Evolutionary conservation across 2,888 invertebrate species (phyloP).

Genomic region (Halictus quadricinctus): DNA sequence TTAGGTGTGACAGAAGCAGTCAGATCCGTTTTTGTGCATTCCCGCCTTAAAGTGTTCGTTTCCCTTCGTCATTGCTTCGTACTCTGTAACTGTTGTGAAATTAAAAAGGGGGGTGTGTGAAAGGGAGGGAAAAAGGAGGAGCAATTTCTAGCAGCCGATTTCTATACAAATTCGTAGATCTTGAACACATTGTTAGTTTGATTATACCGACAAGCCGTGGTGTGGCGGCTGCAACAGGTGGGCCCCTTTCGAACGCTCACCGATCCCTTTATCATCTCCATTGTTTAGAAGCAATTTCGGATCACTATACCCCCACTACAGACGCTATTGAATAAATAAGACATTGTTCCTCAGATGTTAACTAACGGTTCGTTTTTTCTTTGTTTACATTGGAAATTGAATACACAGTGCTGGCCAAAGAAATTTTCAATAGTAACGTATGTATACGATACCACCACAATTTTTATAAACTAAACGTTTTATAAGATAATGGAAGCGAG

Average conservation of each 20-base stretch:
- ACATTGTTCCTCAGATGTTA: neutral
- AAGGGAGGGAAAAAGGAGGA: neutral
- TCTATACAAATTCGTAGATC: neutral
- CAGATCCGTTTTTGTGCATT: too few species aligned
- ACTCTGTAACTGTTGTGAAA: too few species aligned
- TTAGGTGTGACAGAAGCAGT: too few species aligned
- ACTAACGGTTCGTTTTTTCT: neutral
- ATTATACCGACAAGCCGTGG: neutral
- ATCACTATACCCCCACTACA: neutral
- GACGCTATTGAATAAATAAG: neutral
- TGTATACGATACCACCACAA: too few species aligned
- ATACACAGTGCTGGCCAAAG: neutral
- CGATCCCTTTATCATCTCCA: neutral
- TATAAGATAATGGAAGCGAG: too few species aligned
- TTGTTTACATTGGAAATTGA: neutral
- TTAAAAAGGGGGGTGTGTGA: too few species aligned
- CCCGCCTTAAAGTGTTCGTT: too few species aligned
- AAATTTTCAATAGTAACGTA: too few species aligned
- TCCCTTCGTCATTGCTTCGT: too few species aligned
- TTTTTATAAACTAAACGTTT: too few species aligned
- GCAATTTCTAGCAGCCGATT: neutral
- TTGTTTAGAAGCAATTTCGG: neutral
- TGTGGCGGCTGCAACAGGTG: conserved; percentile 2
- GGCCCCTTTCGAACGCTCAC: neutral
- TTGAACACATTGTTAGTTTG: neutral